Percentiles rank a stretch among this genome's conserved stretches.
These are phyloP conservation scores for Sphyrna mokarran DNA, from an alignment of 2,113 vertebrate genomes.

Conservation along the genomic window DNA sequence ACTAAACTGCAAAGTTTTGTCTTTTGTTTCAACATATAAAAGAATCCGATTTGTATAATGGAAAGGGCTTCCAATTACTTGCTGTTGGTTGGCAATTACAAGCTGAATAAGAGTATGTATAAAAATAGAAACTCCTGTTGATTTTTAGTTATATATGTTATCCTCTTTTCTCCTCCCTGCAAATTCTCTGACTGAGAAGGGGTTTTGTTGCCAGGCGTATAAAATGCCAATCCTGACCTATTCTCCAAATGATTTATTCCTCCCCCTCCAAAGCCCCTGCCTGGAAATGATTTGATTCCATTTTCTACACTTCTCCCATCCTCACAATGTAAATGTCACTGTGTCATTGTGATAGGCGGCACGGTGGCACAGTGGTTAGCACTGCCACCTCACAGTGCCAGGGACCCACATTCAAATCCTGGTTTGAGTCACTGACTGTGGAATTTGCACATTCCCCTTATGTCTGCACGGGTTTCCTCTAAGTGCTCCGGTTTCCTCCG, in stretches of 20 bases:
- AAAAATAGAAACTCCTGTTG: background rate
- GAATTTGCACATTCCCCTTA: too few species aligned
- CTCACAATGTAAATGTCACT: background rate
- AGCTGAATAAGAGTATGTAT: background rate
- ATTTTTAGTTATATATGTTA: background rate
- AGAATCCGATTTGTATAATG: background rate
- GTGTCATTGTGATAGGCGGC: too few species aligned
- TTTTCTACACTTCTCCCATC: background rate
- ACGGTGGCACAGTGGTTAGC: too few species aligned
- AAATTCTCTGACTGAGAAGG: background rate
- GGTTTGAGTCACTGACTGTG: too few species aligned
- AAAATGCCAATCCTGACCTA: background rate
- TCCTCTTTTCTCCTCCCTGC: background rate
- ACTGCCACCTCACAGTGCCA: too few species aligned
- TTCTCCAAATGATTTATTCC: background rate
- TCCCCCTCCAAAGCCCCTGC: background rate
- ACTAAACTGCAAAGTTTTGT: background rate
- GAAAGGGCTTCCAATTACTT: slow-evolving; percentile 16
- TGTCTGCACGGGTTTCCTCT: too few species aligned
- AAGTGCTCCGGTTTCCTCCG: too few species aligned
- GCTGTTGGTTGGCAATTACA: background rate
- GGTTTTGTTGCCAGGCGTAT: background rate
- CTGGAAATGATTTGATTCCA: background rate
- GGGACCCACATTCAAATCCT: background rate
- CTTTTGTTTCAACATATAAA: slow-evolving; percentile 31